phyloP scores from a whole-genome alignment of 2,797 vertebrate species.

The Myiotriccus ornatus region DNA sequence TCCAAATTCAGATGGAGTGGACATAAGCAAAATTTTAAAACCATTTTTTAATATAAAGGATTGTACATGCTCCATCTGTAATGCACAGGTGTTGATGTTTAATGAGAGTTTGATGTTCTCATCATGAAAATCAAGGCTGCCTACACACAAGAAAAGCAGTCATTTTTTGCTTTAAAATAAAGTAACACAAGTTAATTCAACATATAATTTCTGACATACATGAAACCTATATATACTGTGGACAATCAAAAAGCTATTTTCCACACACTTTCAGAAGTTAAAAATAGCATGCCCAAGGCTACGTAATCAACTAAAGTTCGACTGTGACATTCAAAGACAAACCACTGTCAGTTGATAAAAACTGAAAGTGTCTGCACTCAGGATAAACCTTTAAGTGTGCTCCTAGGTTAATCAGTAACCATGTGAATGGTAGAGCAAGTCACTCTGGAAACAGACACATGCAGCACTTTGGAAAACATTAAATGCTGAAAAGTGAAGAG shows the following conservation, averaged over 20 bases:
- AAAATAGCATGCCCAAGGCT: background rate
- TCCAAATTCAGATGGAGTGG: background rate
- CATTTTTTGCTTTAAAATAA: background rate
- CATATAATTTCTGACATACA: background rate
- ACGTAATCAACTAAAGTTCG: background rate
- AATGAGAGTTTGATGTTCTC: background rate
- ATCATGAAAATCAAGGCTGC: background rate
- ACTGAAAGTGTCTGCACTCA: background rate
- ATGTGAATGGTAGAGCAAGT: background rate
- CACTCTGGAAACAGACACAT: background rate
- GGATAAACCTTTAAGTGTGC: background rate
- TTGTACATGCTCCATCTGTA: fast-evolving
- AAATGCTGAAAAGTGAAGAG: background rate
- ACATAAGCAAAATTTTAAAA: background rate
- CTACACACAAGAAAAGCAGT: background rate
- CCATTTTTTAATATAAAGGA: background rate
- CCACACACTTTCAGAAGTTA: background rate
- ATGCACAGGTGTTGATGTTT: background rate
- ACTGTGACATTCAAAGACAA: background rate
- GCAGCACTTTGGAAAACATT: background rate
- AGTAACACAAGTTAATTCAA: background rate
- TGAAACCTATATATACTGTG: background rate
- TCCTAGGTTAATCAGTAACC: background rate
- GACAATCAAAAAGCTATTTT: background rate
- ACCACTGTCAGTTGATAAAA: background rate